Conservation (phyloP, 1,140 invertebrate genomes). For the Stenopsyche tienmushanensis region DNA sequence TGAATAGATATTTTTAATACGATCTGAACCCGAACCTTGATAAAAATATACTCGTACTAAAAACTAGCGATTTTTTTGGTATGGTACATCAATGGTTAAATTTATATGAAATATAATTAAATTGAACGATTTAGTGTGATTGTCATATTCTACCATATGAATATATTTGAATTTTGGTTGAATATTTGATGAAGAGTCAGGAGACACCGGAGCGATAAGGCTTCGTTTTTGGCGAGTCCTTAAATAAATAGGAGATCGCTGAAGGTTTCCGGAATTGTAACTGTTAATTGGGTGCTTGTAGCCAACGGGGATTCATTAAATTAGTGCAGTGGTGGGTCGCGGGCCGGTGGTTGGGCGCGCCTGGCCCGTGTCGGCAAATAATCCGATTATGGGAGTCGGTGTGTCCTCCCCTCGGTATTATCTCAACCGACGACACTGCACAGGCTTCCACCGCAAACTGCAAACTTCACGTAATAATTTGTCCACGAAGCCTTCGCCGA, state of each 20-base stretch:
- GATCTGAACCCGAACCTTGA: no score
- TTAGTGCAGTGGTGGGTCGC: not conserved
- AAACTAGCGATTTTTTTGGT: no score
- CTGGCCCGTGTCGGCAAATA: conserved; percentile 11
- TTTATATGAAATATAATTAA: no score
- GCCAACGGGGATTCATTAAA: not conserved
- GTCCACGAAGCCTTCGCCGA: not conserved
- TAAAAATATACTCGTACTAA: no score
- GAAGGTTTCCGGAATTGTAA: not conserved
- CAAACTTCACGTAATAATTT: conserved; percentile 15
- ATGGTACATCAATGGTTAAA: no score
- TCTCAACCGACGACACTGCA: conserved; percentile 9
- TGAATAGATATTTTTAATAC: no score
- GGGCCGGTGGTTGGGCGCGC: not conserved
- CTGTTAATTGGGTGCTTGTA: not conserved
- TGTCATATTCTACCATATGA: no score
- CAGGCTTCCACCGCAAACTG: conserved; percentile 3
- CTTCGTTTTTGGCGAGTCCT: no score
- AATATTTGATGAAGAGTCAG: no score
- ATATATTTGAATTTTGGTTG: no score
- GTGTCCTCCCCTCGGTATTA: conserved; percentile 6
- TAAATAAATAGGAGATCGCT: not conserved
- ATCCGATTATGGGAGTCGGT: conserved; percentile 10
- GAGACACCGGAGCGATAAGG: no score
- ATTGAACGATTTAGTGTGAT: no score